Percentiles rank a stretch among this genome's conserved stretches.
phyloP scores from a whole-genome alignment of 2,797 vertebrate species.

The Myotis findleyi region DNA sequence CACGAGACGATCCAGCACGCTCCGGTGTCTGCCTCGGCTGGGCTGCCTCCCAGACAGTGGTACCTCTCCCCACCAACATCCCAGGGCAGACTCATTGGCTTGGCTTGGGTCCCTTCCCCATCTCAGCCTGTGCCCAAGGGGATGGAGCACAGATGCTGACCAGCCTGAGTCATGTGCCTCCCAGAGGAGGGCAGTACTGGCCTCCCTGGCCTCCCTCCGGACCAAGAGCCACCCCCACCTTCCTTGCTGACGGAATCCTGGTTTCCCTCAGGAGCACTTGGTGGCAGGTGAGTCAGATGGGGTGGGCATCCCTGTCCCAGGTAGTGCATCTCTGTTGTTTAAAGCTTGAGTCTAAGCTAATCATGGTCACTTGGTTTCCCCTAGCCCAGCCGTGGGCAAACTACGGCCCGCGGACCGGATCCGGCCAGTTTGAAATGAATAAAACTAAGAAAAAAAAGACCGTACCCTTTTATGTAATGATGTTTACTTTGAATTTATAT shows the following conservation, averaged over 20 bases:
- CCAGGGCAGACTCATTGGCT: neutral
- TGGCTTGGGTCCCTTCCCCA: neutral
- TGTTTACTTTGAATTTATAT: too few relatives aligned
- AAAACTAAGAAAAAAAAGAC: too few relatives aligned
- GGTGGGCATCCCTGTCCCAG: neutral
- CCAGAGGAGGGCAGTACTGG: neutral
- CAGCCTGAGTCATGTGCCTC: neutral
- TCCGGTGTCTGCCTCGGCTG: neutral
- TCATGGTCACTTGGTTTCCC: neutral
- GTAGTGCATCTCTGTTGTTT: neutral
- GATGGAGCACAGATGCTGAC: neutral
- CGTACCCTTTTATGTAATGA: too few relatives aligned
- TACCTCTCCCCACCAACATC: neutral
- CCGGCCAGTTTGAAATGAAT: too few relatives aligned
- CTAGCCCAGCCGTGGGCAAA: neutral
- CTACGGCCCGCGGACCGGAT: too few relatives aligned
- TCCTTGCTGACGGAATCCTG: neutral
- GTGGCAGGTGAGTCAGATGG: neutral
- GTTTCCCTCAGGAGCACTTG: neutral
- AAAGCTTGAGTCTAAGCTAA: neutral
- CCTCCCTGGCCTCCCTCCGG: too few relatives aligned
- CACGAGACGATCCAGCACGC: fast-evolving
- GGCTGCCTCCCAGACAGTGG: neutral
- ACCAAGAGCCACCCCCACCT: neutral
- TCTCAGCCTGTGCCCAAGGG: neutral